Evolutionary conservation across 2,113 vertebrate species (phyloP), one percentile per base, ranked within the genome.

Genomic region (Percopsis transmontana): DNA sequence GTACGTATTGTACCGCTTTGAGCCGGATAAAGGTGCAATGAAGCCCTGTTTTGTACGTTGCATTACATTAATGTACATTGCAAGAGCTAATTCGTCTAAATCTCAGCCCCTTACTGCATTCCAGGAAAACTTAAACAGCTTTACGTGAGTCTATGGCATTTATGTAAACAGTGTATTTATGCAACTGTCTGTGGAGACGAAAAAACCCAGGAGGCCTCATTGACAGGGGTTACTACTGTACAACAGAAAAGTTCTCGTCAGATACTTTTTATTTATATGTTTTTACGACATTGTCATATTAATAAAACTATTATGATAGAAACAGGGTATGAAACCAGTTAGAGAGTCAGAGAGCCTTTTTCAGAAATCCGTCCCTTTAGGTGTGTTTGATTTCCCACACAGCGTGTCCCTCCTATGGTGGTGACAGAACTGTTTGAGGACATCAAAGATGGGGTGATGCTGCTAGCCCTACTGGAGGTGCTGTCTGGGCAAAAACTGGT

Each of bases 401-500:
- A 97, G 96, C 86, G 84, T 66, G 93, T 92, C 56, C 96, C 95
- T 4, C 94, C 96, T 1, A 83, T 97, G 81, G 81, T 94, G 62
- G 87, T 98, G 60, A 94, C 92, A 15, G 95, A 98, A 62, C 93
- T 98, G 18, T 98, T 97, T 84, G 94, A 97, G 88, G 96, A 98
- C 79, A 96, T 98, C 84, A 98, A 96, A 86, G 96, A 98, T 86
- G 96, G 96, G 0, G 90, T 95, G 53, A 95, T 93, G 89, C 87
- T 98, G 1, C 91, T 98, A 68, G 94, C 95, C 13, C 90, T 98
- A 56, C 87, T 98, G 85, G 96, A 98, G 65, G 90, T 97, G 66
- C 92, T 98, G 20, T 97, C 96, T 10, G 96, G 96, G 50, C 94
- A 98, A 76, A 96, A 95, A 73, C 79, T 98, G 94, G 96, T 97